Evolutionary conservation across 2,113 vertebrate genomes (phyloP).

Genomic region (Pica pica): DNA sequence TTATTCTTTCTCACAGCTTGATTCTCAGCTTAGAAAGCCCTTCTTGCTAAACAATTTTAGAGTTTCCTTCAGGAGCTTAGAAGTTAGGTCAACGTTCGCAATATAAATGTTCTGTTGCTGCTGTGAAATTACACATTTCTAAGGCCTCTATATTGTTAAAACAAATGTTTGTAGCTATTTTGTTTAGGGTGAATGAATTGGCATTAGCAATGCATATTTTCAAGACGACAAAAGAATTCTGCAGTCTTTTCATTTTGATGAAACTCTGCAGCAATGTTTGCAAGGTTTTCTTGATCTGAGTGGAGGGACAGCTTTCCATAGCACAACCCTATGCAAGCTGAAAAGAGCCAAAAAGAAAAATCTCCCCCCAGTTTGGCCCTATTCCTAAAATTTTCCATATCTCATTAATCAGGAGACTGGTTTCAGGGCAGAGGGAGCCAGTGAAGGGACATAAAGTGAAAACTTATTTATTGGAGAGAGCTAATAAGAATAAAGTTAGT

Average conservation of each 20-base stretch:
- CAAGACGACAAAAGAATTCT: not conserved
- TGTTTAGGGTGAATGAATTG: not conserved
- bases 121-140: conserved; percentile 39
- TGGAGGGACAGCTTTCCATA: not conserved
- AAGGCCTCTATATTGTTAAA: not conserved
- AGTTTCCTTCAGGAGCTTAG: conserved; percentile 5
- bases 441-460: not conserved
- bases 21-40: conserved; percentile 60
- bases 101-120: not conserved
- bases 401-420: not conserved
- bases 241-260: not conserved
- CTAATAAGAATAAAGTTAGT: not conserved
- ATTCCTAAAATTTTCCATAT: not conserved
- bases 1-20: conserved; percentile 82
- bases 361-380: not conserved
- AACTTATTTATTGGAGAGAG: not conserved
- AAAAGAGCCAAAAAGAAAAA: not conserved
- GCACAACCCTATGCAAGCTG: not conserved
- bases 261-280: not conserved
- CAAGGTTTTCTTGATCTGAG: not conserved
- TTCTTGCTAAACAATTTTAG: conserved; percentile 45
- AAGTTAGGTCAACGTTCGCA: not conserved
- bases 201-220: not conserved
- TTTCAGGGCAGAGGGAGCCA: not conserved
- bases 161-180: not conserved